Evolutionary conservation across 1,140 invertebrate genomes (phyloP).

Genomic region (Portunus trituberculatus): DNA sequence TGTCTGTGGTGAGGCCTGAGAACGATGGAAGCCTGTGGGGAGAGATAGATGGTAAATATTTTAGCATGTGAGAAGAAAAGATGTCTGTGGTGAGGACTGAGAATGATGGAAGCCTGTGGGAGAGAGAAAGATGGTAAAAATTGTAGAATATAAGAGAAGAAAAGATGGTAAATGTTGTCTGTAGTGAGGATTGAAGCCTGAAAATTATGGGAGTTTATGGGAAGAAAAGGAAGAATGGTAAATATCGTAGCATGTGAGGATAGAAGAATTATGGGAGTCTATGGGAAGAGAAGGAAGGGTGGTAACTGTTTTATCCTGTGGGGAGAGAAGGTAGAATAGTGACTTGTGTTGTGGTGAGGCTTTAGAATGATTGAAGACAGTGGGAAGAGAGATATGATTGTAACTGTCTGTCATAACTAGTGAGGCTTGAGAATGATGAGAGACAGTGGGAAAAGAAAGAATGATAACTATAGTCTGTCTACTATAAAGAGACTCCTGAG

Average conservation of each 20-base stretch:
- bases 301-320: background rate
- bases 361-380: background rate
- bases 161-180: background rate
- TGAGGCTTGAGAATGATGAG: background rate
- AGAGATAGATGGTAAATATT: background rate
- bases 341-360: background rate
- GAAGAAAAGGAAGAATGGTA: background rate
- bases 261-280: background rate
- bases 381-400: background rate
- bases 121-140: background rate
- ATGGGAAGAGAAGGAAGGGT: background rate
- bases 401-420: too few relatives aligned
- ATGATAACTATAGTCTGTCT: too few relatives aligned
- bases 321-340: background rate
- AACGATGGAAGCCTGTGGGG: constrained; percentile 87
- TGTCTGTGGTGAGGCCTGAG: constrained; percentile 88
- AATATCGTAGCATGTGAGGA: background rate
- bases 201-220: background rate
- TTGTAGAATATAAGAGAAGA: background rate
- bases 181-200: background rate
- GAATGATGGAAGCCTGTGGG: background rate
- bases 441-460: background rate
- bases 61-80: background rate
- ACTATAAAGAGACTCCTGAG: too few relatives aligned
- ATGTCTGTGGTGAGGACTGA: background rate